Evolutionary conservation across 2,888 invertebrate genomes (phyloP).

Genomic region (Silvanus unidentatus): DNA sequence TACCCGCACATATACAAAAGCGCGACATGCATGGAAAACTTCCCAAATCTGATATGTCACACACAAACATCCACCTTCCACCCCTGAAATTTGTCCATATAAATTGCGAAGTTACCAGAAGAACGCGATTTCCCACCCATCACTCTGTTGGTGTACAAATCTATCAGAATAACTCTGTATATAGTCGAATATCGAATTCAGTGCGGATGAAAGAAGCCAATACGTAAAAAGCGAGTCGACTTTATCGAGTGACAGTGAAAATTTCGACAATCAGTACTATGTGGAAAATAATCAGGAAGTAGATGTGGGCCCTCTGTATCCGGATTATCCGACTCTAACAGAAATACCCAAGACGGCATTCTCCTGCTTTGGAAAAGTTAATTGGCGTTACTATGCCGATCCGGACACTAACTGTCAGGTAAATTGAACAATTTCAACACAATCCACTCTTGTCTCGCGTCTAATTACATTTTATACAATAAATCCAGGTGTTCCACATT

Average conservation of each 20-base stretch:
- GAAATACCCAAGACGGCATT: slow-evolving; percentile 48
- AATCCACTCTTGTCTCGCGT: too few species aligned
- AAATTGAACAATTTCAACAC: slow-evolving; percentile 4
- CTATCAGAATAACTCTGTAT: too few species aligned
- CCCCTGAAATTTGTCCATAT: too few species aligned
- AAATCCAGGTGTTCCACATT: slow-evolving; percentile 49
- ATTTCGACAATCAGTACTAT: slow-evolving; percentile 15
- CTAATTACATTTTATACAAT: too few species aligned
- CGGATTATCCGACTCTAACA: slow-evolving; percentile 49
- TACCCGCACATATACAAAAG: too few species aligned
- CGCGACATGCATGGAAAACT: too few species aligned
- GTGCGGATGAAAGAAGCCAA: slow-evolving; percentile 11
- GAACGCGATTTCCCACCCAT: too few species aligned
- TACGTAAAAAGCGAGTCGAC: slow-evolving; percentile 7
- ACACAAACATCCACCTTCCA: too few species aligned
- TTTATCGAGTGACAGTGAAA: slow-evolving; percentile 9
- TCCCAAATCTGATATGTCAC: too few species aligned
- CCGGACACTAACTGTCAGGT: slow-evolving; percentile 25
- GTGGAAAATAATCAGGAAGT: slow-evolving; percentile 7
- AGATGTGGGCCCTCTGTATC: slow-evolving; percentile 35
- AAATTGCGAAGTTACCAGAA: too few species aligned
- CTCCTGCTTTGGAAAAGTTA: slow-evolving; percentile 42
- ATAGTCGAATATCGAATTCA: slow-evolving; percentile 11
- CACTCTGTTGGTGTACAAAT: too few species aligned
- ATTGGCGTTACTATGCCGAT: slow-evolving; percentile 27